phyloP scores from a whole-genome alignment of 2,797 vertebrate genomes.

The Tokudaia muenninki region DNA sequence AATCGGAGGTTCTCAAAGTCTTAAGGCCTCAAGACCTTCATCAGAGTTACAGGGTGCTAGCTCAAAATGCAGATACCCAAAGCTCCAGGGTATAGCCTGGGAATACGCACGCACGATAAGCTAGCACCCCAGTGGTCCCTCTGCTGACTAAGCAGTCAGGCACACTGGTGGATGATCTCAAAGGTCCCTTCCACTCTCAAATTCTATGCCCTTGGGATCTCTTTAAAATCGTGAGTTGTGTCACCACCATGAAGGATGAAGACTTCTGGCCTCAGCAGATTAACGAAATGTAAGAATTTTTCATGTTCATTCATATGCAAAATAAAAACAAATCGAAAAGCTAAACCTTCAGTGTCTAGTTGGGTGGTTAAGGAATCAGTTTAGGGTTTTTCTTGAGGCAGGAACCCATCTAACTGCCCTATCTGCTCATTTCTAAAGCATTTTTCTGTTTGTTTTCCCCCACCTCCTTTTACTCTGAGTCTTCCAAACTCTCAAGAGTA shows the following conservation, averaged over 20 bases:
- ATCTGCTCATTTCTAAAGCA: neutral
- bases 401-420: neutral
- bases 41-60: neutral
- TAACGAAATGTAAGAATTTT: slow-evolving; percentile 2
- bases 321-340: slow-evolving; percentile 2
- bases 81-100: neutral
- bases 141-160: neutral
- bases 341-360: neutral
- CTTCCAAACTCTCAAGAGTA: neutral
- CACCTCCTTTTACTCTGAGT: neutral
- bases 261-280: neutral
- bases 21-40: neutral
- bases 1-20: neutral
- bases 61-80: neutral
- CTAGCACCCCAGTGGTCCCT: neutral
- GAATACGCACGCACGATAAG: neutral
- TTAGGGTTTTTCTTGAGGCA: neutral
- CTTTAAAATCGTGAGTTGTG: neutral
- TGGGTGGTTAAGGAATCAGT: neutral
- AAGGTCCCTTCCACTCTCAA: slow-evolving; percentile 76
- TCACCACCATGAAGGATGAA: neutral
- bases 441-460: neutral
- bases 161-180: slow-evolving; percentile 73
- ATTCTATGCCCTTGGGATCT: slow-evolving; percentile 49
- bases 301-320: neutral